Conservation (phyloP, 2,888 invertebrate genomes). For the Pandemis corylana region DNA sequence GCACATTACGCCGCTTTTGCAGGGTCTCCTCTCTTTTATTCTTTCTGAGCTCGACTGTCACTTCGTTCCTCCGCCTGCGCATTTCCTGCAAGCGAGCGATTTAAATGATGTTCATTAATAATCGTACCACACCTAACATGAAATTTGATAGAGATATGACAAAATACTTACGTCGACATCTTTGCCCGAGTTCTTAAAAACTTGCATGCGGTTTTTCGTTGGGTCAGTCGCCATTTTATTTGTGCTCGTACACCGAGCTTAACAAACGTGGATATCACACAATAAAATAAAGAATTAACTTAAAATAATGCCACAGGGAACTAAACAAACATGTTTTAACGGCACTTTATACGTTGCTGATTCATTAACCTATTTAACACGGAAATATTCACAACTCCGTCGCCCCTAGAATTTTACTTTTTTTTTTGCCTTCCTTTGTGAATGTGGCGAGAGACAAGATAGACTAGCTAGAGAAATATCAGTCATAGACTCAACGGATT, state of each 20-base stretch:
- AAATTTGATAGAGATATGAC: constrained; percentile 13
- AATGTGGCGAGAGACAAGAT: constrained; percentile 54
- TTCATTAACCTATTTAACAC: constrained; percentile 72
- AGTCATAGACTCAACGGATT: constrained; percentile 40
- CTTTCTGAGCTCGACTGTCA: constrained; percentile 98
- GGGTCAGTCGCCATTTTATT: constrained; percentile 91
- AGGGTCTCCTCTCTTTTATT: constrained; percentile 99
- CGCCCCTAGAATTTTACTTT: constrained; percentile 66
- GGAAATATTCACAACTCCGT: constrained; percentile 75
- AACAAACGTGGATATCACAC: constrained; percentile 71
- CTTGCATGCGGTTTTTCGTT: constrained; percentile 94
- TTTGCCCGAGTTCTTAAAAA: constrained; percentile 99
- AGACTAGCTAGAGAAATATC: constrained; percentile 1
- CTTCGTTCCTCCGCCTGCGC: constrained; percentile 98
- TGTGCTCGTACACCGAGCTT: constrained; percentile 68
- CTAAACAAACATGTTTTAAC: constrained; percentile 79
- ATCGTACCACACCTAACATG: background rate
- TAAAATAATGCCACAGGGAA: constrained; percentile 68
- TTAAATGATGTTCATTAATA: constrained; percentile 19
- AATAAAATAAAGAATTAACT: constrained; percentile 76
- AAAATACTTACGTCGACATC: constrained; percentile 96
- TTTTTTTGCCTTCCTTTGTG: constrained; percentile 59
- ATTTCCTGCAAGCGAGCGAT: constrained; percentile 90
- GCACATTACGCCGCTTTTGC: constrained; percentile 98
- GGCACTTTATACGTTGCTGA: constrained; percentile 70